A percentile compares a stretch with the other conserved stretches of the same genome.
phyloP scores from a whole-genome alignment of 2,888 invertebrate genomes.

The Ischnura elegans region DNA sequence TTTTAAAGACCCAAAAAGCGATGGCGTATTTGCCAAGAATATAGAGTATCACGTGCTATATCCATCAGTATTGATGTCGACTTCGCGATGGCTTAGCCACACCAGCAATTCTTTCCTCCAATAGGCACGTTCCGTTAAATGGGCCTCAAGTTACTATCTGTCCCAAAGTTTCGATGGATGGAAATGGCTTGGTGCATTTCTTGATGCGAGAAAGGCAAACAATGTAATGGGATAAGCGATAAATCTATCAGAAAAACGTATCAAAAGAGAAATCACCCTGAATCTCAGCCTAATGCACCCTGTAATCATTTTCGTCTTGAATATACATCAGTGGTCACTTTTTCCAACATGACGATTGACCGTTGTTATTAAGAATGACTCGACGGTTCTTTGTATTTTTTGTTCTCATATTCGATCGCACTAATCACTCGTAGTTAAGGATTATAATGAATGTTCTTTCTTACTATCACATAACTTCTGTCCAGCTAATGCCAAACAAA shows the following conservation, averaged over 20 bases:
- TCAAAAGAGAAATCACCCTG: background rate
- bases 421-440: background rate
- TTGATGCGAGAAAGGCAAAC: background rate
- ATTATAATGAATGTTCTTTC: background rate
- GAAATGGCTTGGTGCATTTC: background rate
- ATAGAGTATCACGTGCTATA: no score
- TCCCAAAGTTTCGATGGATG: no score
- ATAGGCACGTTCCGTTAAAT: no score
- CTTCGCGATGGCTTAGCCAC: no score
- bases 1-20: no score
- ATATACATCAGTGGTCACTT: constrained; percentile 47
- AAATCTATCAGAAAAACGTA: background rate
- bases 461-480: background rate
- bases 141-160: no score
- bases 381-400: background rate
- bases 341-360: constrained; percentile 36
- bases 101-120: no score
- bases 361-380: constrained; percentile 42
- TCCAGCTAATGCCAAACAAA: background rate
- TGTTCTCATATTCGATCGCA: background rate
- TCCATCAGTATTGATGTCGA: no score
- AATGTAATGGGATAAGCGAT: background rate
- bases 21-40: no score
- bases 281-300: constrained; percentile 9
- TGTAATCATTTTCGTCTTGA: constrained; percentile 52